Base-by-base conservation (phyloP, 2,797 vertebrate species). In the Bradypus variegatus region DNA sequence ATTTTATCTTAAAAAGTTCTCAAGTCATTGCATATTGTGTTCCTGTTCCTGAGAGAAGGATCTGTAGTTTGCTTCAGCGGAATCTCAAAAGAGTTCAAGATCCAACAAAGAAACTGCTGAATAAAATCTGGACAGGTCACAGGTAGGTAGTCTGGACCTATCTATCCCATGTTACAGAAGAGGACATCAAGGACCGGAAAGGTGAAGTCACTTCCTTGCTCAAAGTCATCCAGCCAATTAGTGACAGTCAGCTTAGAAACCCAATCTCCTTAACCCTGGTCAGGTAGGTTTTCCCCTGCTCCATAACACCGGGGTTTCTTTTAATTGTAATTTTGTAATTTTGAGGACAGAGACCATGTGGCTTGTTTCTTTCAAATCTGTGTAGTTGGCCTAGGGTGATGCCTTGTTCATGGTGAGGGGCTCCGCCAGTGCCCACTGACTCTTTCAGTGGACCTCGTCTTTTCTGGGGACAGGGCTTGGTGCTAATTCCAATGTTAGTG, bases 31-130 rank as follows among this genome's bases (percentile, higher is more conserved):
- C 2, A 31, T 33, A 36, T n/a, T 31, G 11, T 65, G 16, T 73
- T 18, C 33, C 18, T 78, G 84, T 85, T 64, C 79, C 48, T 6
- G 16, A 60, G 67, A 55, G 91, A 6, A 91, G 38, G n/a, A 93
- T 78, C 10, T 3, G 18, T 62, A 19, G 75, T 62, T 64, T 82
- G 38, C 82, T 84, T 75, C 73, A 75, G 38, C 15, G 86, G 81
- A 55, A 81, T 81, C 33, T 79, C 67, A 81, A 88, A 72, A 81
- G n/a, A 91, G 45, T 69, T 87, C 25, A 92, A 87, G 33, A 93
- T 5, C 31, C 86, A 38, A 18, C 14, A 25, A 67, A 65, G 48
- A 90, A 93, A 82, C 19, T 62, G 25, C 36, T 60, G n/a, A 80
- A n/a, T 53, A 88, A 86, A 79, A 93, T 67, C 55, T 36, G 33